Base-by-base conservation (phyloP, 2,797 vertebrate species). In the Valencia hispanica region DNA sequence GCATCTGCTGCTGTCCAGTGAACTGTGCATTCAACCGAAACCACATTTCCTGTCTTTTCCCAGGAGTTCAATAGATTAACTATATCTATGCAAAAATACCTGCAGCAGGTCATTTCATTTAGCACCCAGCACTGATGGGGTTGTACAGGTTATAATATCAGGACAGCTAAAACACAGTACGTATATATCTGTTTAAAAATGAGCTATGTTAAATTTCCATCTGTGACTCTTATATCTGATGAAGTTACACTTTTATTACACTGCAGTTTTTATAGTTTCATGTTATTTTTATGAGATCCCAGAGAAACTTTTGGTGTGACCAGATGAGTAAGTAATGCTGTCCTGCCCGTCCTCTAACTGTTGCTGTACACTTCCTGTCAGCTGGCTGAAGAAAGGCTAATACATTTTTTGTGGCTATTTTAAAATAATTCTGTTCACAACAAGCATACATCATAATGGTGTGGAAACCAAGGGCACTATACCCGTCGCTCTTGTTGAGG, bases 21-120 rank as follows among this genome's bases (percentile, higher is more conserved):
- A 82, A 73, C 68, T 71, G 75, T 63, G 72, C 71, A 30, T 74
- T 22, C 53, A 75, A 61, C 72, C 79, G 65, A 20, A 57, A 75
- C 55, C 57, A 72, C 27, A 70, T 51, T 51, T 76, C 72, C 32
- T 78, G 39, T 20, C 71, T 72, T 30, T 66, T 57, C 68, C 63
- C 57, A 36, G 47, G 12, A 65, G 50, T 47, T 4, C 70, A 76
- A 75, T 55, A 55, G 47, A 71, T 80, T 11, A 78, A 80, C 79
- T 39, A 83, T 84, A 81, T 83, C 48, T 63, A 79, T 83, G 79
- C 78, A 78, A 75, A 87, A 66, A 30, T 39, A 82, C 69, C 77
- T 74, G 59, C 79, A 80, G 53, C 51, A 66, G n/a, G 30, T 30
- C 50, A 18, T 66, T 68, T 34, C 34, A 65, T 22, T 20, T 8